Conservation (phyloP, 1,140 invertebrate species). For the Adelges cooleyi region DNA sequence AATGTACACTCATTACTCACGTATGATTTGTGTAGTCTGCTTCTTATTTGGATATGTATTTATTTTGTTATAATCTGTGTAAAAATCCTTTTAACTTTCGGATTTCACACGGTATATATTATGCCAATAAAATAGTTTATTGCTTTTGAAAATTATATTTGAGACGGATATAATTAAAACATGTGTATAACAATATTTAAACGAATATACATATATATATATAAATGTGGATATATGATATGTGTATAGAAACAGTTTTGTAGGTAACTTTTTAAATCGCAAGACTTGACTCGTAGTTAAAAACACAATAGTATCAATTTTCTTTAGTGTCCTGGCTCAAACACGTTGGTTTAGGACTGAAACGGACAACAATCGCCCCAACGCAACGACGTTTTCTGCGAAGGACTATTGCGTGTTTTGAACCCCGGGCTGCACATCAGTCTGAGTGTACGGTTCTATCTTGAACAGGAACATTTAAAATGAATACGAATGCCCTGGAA, state of each 20-base stretch:
- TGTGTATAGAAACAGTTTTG: conserved; percentile 5
- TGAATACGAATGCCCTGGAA: background rate
- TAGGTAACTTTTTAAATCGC: conserved; percentile 15
- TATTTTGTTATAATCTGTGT: too few relatives aligned
- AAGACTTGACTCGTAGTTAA: background rate
- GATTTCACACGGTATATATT: too few relatives aligned
- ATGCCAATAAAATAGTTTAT: too few relatives aligned
- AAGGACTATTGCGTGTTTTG: conserved; percentile 87
- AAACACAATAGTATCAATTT: background rate
- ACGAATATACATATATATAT: conserved; percentile 23
- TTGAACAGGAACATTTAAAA: conserved; percentile 25
- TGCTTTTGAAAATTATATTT: too few relatives aligned
- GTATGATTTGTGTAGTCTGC: too few relatives aligned
- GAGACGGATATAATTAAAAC: background rate
- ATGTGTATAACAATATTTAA: conserved; percentile 13
- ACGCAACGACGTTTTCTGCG: conserved; percentile 84
- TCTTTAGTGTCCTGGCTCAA: background rate
- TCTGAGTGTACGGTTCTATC: conserved; percentile 26
- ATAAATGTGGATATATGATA: conserved; percentile 17
- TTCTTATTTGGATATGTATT: too few relatives aligned
- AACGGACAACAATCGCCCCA: conserved; percentile 78
- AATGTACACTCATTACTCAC: too few relatives aligned
- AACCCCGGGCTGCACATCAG: conserved; percentile 87
- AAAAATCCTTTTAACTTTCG: too few relatives aligned
- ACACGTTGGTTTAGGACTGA: background rate